Percentiles rank a stretch among this genome's conserved stretches.
Evolutionary conservation across 1,140 invertebrate species (phyloP).

Genomic region (Pogonus chalceus): DNA sequence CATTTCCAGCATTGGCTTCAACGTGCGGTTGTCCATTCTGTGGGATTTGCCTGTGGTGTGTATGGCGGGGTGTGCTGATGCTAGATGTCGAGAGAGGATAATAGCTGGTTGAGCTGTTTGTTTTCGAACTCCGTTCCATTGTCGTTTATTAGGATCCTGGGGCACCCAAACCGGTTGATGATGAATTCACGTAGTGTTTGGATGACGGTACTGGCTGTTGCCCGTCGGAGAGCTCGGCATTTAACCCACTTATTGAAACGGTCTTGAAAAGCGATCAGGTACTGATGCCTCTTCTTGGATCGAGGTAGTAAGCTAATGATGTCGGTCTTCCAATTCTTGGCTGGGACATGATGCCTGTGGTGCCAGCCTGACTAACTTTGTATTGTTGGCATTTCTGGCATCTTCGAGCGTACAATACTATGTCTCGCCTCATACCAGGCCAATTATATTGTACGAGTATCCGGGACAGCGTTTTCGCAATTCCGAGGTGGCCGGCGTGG

Average conservation of each 20-base stretch:
- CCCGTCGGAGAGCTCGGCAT: conserved; percentile 16
- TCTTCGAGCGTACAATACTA: conserved; percentile 14
- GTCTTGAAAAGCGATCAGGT: conserved; percentile 32
- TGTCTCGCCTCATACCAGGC: too few species aligned
- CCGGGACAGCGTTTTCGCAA: conserved; percentile 22
- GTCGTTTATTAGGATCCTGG: conserved; percentile 28
- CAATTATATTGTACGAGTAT: conserved; percentile 22
- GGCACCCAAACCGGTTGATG: conserved; percentile 22
- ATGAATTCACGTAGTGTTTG: conserved; percentile 20
- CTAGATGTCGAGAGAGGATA: too few species aligned
- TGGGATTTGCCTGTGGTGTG: conserved; percentile 31
- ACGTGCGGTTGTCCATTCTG: conserved; percentile 31
- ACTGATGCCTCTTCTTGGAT: conserved; percentile 25
- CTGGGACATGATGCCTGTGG: conserved; percentile 27
- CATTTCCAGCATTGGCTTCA: conserved; percentile 30
- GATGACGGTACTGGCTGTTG: conserved; percentile 19
- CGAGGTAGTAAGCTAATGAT: conserved; percentile 34
- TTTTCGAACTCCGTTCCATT: conserved; percentile 30
- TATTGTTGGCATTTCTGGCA: conserved; percentile 23
- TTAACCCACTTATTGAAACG: conserved; percentile 28
- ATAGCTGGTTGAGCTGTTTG: neutral
- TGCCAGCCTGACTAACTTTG: conserved; percentile 22
- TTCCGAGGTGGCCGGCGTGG: conserved; percentile 23
- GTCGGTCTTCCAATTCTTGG: conserved; percentile 25
- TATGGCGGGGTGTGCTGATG: too few species aligned